Percentiles rank a stretch among this genome's conserved stretches.
Conservation (phyloP, 2,888 invertebrate species). For the Lasioglossum leucozonium region DNA sequence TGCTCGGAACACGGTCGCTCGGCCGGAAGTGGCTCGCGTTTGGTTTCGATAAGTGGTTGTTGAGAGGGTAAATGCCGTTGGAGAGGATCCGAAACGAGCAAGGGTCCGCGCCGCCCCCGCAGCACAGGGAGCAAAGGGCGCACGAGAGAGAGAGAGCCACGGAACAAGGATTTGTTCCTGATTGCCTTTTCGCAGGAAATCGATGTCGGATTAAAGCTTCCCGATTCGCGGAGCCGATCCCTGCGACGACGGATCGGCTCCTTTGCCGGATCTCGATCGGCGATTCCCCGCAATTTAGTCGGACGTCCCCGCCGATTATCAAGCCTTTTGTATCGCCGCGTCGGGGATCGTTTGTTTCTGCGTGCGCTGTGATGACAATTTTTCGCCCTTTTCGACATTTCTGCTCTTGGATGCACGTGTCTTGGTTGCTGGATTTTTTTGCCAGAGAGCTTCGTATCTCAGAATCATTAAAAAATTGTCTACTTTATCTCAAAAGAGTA, state of each 20-base stretch:
- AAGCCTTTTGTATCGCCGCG: conserved; percentile 28
- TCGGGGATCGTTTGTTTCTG: conserved; percentile 31
- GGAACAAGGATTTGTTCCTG: conserved; percentile 71
- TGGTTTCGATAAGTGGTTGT: conserved; percentile 77
- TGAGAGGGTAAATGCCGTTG: conserved; percentile 73
- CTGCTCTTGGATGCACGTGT: not conserved
- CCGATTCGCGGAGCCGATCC: conserved; percentile 65
- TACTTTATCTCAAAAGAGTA: not conserved
- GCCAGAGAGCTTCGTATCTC: not conserved
- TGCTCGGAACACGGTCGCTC: conserved; percentile 66
- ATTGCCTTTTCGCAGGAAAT: conserved; percentile 76
- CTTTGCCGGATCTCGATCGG: conserved; percentile 55
- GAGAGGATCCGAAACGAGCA: conserved; percentile 43
- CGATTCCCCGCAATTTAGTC: conserved; percentile 52
- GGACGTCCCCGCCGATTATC: conserved; percentile 43
- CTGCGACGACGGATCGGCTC: conserved; percentile 27
- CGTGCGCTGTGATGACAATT: not conserved
- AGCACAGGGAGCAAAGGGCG: not conserved
- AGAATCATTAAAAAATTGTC: too few relatives aligned
- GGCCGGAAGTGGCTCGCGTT: conserved; percentile 76
- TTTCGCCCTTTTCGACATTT: not conserved
- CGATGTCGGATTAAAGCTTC: conserved; percentile 75
- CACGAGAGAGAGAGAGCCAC: not conserved
- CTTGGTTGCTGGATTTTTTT: not conserved
- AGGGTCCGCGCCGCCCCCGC: not conserved